These are phyloP conservation scores for Asbolus verrucosus DNA, from an alignment of 1,140 invertebrate species.

Conservation along the genomic window DNA sequence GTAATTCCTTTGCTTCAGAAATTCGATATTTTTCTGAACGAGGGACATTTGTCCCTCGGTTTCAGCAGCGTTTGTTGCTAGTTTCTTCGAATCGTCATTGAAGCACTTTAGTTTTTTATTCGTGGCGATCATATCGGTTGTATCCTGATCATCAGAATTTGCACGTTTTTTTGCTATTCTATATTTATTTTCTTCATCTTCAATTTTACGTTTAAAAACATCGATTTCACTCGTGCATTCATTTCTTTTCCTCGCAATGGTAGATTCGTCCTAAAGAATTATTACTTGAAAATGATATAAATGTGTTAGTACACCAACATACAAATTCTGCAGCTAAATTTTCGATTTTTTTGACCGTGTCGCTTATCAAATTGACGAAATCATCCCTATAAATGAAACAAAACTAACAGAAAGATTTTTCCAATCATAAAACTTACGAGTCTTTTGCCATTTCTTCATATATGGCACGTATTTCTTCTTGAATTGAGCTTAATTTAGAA, in stretches of 20 bases:
- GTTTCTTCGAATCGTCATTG: too few relatives aligned
- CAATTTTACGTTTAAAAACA: neutral
- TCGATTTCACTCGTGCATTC: neutral
- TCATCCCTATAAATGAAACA: constrained; percentile 7
- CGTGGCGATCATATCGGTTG: too few relatives aligned
- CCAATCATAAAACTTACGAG: neutral
- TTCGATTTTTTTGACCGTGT: neutral
- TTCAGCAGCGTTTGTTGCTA: too few relatives aligned
- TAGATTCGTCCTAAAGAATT: constrained; percentile 7
- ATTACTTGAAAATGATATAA: neutral
- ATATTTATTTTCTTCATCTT: neutral
- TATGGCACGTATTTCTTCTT: neutral
- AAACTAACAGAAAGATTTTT: neutral
- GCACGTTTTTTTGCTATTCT: neutral
- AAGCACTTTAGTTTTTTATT: too few relatives aligned
- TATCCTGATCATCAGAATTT: too few relatives aligned
- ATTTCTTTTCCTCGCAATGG: neutral
- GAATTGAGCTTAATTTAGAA: neutral
- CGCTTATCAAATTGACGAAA: neutral
- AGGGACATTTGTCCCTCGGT: neutral
- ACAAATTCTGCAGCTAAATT: constrained; percentile 14
- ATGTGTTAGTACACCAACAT: neutral
- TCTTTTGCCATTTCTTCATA: constrained; percentile 14
- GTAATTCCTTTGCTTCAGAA: constrained; percentile 9
- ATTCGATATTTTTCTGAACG: constrained; percentile 3